A percentile compares a stretch with the other conserved stretches of the same genome.
phyloP scores from a whole-genome alignment of 2,888 invertebrate species.

The Schizotus pectinicornis region DNA sequence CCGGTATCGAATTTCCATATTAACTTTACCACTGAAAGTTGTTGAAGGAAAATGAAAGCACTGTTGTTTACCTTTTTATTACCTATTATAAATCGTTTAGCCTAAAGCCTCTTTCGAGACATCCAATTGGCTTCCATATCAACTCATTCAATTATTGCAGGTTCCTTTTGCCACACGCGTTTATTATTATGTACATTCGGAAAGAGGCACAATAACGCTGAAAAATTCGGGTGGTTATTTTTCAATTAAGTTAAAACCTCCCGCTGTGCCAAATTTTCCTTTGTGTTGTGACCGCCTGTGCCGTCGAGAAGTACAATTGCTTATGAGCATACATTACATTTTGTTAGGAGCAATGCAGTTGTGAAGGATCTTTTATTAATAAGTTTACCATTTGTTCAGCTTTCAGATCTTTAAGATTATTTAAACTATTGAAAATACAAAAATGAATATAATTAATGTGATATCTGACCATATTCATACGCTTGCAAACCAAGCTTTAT shows the following conservation, averaged over 20 bases:
- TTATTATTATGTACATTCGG: neutral
- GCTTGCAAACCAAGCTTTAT: no score
- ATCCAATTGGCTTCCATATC: slow-evolving; percentile 7
- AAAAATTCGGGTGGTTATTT: slow-evolving; percentile 7
- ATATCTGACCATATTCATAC: no score
- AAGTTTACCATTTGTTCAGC: no score
- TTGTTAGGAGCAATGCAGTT: slow-evolving; percentile 12
- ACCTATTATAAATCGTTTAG: no score
- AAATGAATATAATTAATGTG: no score
- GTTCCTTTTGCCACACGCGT: slow-evolving; percentile 1
- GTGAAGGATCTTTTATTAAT: no score
- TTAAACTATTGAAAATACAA: no score
- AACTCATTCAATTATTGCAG: slow-evolving; percentile 9
- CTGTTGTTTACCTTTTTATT: no score
- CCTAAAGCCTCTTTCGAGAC: neutral
- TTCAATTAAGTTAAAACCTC: slow-evolving; percentile 11
- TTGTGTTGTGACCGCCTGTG: slow-evolving; percentile 2
- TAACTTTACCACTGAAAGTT: no score
- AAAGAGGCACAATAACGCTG: slow-evolving; percentile 7
- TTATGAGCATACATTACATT: slow-evolving; percentile 12
- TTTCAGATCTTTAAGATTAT: no score
- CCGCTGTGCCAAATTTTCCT: slow-evolving; percentile 6
- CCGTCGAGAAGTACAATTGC: slow-evolving; percentile 7
- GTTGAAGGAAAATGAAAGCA: no score
- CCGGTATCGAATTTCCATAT: no score